Conservation (phyloP, 2,113 vertebrate genomes). For the Chitala chitala region DNA sequence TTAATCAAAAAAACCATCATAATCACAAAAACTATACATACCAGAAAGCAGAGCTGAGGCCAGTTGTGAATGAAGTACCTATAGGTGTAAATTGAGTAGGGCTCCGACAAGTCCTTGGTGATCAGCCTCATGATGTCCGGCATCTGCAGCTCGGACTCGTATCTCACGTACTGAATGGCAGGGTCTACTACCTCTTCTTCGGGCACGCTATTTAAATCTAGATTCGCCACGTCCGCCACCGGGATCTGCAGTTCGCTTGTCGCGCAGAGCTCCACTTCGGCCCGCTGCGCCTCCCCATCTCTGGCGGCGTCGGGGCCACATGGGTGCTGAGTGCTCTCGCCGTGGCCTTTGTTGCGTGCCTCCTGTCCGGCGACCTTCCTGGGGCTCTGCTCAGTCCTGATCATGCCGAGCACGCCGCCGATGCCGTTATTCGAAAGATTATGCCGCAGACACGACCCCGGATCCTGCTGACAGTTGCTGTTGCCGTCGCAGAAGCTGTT, state of each 20-base stretch:
- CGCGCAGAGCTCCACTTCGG: constrained; percentile 52
- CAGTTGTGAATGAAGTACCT: constrained; percentile 99
- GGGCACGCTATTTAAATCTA: constrained; percentile 46
- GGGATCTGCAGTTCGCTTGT: constrained; percentile 61
- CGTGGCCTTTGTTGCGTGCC: constrained; percentile 35
- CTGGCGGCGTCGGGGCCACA: constrained; percentile 35
- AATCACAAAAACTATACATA: constrained; percentile 63
- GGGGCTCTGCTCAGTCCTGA: constrained; percentile 43
- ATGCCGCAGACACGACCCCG: constrained; percentile 56
- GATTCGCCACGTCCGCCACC: constrained; percentile 63
- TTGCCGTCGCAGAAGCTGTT: constrained; percentile 47
- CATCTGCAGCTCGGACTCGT: constrained; percentile 98
- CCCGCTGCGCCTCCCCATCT: constrained; percentile 47
- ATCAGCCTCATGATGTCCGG: constrained; percentile 99
- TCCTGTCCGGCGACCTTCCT: constrained; percentile 27
- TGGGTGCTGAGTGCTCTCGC: constrained; percentile 63
- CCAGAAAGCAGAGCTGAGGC: constrained; percentile 99
- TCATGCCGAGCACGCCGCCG: constrained; percentile 53
- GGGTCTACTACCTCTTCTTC: constrained; percentile 50
- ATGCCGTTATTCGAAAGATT: constrained; percentile 55
- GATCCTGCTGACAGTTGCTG: constrained; percentile 52
- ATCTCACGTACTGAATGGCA: constrained; percentile 91
- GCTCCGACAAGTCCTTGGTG: constrained; percentile 99
- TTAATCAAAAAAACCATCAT: too few relatives aligned
- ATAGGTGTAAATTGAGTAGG: constrained; percentile 99